phyloP scores from a whole-genome alignment of 92 coral and sea anemone species.

The Montipora capitata region DNA sequence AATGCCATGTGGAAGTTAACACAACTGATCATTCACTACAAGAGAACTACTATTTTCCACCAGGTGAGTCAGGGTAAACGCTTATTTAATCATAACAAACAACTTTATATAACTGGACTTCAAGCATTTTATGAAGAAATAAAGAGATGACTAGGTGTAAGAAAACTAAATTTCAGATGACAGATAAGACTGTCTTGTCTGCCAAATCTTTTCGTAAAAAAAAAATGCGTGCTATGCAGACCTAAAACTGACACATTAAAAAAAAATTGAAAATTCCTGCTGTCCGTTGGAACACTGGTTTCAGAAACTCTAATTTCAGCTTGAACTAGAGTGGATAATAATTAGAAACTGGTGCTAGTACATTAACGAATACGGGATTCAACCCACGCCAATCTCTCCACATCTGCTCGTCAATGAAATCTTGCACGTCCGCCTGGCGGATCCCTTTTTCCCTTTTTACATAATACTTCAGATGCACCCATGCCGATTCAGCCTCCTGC shows the following conservation, averaged over 20 bases:
- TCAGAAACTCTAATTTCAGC: conserved; percentile 1
- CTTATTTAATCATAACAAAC: background rate
- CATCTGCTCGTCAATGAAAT: conserved; percentile 31
- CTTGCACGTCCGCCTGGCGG: conserved; percentile 33
- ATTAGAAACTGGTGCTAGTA: background rate
- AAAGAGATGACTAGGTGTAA: background rate
- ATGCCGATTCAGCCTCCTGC: conserved; percentile 28
- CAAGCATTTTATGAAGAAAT: background rate
- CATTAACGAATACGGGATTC: conserved; percentile 9
- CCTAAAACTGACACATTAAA: background rate
- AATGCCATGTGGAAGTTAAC: no score
- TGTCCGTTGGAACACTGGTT: background rate
- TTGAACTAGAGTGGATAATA: conserved; percentile 36
- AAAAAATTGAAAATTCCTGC: background rate
- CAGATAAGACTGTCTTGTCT: background rate
- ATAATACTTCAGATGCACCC: conserved; percentile 20
- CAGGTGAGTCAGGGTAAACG: background rate
- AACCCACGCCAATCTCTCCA: conserved; percentile 21
- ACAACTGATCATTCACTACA: no score
- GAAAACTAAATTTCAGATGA: background rate
- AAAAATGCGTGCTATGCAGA: background rate
- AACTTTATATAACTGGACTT: background rate
- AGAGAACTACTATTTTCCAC: background rate
- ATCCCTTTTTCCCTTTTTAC: conserved; percentile 32
- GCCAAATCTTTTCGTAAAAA: background rate